phyloP scores from a whole-genome alignment of 2,113 vertebrate species.

The Rutilus rutilus region DNA sequence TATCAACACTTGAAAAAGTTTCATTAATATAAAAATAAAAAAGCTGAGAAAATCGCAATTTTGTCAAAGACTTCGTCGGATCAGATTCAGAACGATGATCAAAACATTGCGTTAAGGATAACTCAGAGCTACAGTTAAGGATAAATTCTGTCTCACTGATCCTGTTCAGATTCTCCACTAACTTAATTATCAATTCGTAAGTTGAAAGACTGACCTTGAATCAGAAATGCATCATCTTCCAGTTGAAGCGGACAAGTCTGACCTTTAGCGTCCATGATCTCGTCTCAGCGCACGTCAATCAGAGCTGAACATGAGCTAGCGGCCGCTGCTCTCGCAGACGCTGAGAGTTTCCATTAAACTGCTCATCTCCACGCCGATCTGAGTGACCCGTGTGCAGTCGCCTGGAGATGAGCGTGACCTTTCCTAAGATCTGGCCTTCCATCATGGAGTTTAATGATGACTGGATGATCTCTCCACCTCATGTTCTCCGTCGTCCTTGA shows the following conservation, averaged over 20 bases:
- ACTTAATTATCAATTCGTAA: not conserved
- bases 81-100: no score
- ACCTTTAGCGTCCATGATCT: not conserved
- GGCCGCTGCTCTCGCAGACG: not conserved
- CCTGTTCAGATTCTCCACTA: not conserved
- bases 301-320: not conserved
- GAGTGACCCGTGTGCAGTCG: constrained; percentile 1
- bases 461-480: constrained; percentile 13
- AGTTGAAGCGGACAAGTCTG: not conserved
- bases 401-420: constrained; percentile 12
- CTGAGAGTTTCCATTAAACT: not conserved
- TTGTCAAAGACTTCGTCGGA: no score
- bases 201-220: not conserved
- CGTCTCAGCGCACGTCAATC: not conserved
- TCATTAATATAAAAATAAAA: no score
- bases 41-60: no score
- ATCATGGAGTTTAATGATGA: constrained; percentile 37
- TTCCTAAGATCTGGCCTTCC: not conserved
- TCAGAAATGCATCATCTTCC: not conserved
- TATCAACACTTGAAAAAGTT: no score
- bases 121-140: not conserved
- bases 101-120: no score
- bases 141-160: not conserved
- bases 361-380: not conserved
- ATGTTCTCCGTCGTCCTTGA: not conserved